Percentiles rank a stretch among this genome's conserved stretches.
phyloP scores from a whole-genome alignment of 92 coral and sea anemone genomes.

The Hydrozoanthus gracilis region DNA sequence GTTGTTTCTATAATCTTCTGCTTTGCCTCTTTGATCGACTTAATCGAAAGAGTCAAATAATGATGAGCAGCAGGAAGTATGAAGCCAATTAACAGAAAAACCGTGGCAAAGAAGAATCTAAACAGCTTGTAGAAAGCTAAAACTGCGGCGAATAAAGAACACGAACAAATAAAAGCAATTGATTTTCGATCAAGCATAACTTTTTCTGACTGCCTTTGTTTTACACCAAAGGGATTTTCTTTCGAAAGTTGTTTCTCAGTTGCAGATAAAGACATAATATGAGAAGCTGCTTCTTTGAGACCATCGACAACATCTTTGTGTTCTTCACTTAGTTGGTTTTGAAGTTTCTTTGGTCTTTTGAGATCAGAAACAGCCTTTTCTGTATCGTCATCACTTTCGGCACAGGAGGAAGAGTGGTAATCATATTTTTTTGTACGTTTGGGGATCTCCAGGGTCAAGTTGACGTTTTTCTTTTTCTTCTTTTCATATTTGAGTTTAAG shows the following conservation, averaged over 20 bases:
- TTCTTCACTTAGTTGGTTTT: constrained; percentile 69
- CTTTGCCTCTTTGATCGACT: not conserved
- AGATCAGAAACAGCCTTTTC: constrained; percentile 54
- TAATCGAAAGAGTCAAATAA: not conserved
- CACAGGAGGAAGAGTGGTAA: not conserved
- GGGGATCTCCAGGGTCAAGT: constrained; percentile 52
- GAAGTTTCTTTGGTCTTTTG: constrained; percentile 57
- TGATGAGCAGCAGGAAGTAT: constrained; percentile 18
- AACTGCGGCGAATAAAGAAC: not conserved
- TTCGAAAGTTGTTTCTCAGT: constrained; percentile 7
- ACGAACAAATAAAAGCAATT: not conserved
- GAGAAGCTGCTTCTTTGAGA: constrained; percentile 66
- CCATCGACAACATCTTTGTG: constrained; percentile 64
- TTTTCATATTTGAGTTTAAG: constrained; percentile 69
- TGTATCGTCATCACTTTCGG: constrained; percentile 3
- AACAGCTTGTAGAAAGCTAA: constrained; percentile 23
- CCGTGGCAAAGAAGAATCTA: constrained; percentile 15
- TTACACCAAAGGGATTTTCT: not conserved
- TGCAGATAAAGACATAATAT: constrained; percentile 34
- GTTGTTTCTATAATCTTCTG: constrained; percentile 3
- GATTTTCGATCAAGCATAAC: constrained; percentile 8
- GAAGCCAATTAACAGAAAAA: constrained; percentile 13
- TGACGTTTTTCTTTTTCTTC: constrained; percentile 64
- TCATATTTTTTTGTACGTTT: constrained; percentile 58
- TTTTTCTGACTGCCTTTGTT: not conserved